phyloP scores from a whole-genome alignment of 2,888 invertebrate species.

The Sympetrum striolatum region DNA sequence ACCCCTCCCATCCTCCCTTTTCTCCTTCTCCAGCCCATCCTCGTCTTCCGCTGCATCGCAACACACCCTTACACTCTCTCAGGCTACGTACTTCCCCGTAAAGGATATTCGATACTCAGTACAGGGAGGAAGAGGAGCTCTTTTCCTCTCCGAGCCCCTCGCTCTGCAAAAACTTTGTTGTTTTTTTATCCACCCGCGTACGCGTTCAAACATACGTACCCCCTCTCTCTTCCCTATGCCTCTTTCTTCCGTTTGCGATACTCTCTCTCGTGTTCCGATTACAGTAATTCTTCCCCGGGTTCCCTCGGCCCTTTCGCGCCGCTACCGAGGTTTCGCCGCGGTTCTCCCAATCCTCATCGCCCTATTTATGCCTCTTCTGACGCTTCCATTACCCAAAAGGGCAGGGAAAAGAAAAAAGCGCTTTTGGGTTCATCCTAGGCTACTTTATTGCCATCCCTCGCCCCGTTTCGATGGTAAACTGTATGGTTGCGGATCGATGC shows the following conservation, averaged over 20 bases:
- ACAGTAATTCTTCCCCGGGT: neutral
- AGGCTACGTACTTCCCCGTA: slow-evolving; percentile 33
- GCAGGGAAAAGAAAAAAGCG: no score
- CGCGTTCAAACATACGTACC: neutral
- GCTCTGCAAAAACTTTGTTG: neutral
- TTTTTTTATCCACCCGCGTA: neutral
- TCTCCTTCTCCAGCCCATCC: neutral
- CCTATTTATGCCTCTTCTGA: no score
- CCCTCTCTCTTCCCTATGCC: neutral
- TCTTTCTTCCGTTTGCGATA: neutral
- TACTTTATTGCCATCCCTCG: no score
- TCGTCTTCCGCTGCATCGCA: neutral
- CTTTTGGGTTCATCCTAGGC: neutral
- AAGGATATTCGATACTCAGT: slow-evolving; percentile 48
- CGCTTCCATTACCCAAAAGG: no score
- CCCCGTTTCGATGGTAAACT: no score
- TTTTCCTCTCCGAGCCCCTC: neutral
- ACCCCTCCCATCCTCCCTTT: neutral
- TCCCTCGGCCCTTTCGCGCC: neutral
- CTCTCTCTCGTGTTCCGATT: neutral
- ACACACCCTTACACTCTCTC: neutral
- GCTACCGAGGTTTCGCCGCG: neutral
- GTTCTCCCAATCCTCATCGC: no score
- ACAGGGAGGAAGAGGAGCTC: slow-evolving; percentile 45
- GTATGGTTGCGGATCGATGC: no score